Evolutionary conservation across 2,113 vertebrate species (phyloP).

Genomic region (Eudyptes chrysolophus): DNA sequence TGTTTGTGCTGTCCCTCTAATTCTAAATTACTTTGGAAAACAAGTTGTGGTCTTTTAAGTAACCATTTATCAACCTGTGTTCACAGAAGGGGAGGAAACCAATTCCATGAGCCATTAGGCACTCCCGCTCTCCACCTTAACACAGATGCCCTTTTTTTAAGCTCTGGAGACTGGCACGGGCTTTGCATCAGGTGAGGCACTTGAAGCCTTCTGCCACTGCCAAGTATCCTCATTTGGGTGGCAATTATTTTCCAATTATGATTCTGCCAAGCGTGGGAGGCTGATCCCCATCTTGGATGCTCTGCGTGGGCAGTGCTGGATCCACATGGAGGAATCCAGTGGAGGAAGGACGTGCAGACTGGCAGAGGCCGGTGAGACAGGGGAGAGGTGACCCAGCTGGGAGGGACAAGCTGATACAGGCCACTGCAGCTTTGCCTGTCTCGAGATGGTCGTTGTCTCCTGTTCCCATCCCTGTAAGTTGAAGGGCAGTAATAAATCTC

Average conservation of each 20-base stretch:
- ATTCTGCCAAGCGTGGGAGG: not conserved
- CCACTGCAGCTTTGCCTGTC: not conserved
- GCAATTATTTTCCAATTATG: not conserved
- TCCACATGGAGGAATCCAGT: not conserved
- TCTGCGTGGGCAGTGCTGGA: not conserved
- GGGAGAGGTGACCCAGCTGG: not conserved
- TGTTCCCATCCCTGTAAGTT: not conserved
- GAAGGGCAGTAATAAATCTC: not conserved
- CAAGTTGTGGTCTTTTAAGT: not conserved
- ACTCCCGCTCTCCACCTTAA: not conserved
- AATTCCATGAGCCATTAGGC: not conserved
- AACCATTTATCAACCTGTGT: not conserved
- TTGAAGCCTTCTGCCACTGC: accelerated
- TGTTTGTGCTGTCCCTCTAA: not conserved
- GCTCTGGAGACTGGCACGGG: accelerated
- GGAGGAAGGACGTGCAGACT: not conserved
- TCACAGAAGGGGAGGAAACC: not conserved
- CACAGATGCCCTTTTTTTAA: accelerated
- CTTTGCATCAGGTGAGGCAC: not conserved
- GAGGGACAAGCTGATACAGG: not conserved
- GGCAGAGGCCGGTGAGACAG: not conserved
- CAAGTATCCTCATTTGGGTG: too few species aligned
- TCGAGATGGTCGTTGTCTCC: not conserved
- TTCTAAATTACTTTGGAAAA: not conserved
- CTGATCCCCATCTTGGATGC: not conserved